Conservation (phyloP, 2,797 vertebrate genomes). For the Phataginus tetradactyla region DNA sequence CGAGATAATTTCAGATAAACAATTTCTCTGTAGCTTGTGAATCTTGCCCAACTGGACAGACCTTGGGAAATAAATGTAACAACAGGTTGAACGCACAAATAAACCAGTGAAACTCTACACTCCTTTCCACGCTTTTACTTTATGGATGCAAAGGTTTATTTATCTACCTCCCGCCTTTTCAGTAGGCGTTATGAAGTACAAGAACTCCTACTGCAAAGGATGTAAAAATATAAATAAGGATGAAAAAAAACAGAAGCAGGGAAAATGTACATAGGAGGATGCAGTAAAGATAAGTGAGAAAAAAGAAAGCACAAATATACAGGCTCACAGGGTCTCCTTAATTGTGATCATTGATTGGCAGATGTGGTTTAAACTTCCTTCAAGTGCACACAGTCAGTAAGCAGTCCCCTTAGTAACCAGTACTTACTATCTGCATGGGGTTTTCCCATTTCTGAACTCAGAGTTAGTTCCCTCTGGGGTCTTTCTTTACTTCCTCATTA, state of each 20-base stretch:
- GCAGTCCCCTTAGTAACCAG: neutral
- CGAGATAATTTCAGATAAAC: constrained; percentile 46
- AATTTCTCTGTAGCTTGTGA: neutral
- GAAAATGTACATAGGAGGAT: neutral
- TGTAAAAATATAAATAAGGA: neutral
- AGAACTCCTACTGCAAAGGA: neutral
- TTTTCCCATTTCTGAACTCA: constrained; percentile 34
- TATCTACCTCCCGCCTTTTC: constrained; percentile 41
- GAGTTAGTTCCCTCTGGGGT: neutral
- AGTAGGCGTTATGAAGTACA: neutral
- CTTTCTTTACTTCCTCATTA: constrained; percentile 9
- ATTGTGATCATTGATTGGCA: neutral
- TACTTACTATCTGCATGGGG: neutral
- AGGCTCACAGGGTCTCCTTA: neutral
- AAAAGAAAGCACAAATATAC: neutral
- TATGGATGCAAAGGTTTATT: constrained; percentile 32
- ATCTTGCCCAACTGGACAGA: constrained; percentile 52
- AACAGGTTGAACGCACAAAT: neutral
- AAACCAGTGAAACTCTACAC: constrained; percentile 6
- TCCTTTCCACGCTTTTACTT: neutral
- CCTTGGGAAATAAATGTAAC: constrained; percentile 46
- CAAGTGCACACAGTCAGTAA: neutral
- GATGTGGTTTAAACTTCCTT: neutral
- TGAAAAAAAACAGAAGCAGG: neutral
- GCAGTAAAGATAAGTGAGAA: constrained; percentile 8